Conservation (phyloP, 2,888 invertebrate genomes). For the Acronicta alni region DNA sequence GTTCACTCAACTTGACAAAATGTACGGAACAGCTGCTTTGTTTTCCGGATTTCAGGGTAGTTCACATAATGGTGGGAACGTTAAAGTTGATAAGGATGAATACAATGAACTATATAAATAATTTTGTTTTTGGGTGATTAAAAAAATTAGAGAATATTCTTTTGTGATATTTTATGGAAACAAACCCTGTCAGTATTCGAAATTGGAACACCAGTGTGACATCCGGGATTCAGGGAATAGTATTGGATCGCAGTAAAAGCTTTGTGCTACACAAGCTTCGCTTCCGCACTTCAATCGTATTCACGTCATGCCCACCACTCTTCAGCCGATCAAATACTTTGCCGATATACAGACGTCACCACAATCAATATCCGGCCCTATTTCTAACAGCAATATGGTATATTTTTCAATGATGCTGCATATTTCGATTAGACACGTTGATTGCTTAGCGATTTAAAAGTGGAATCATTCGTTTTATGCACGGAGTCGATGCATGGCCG, state of each 20-base stretch:
- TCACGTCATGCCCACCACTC: conserved; percentile 37
- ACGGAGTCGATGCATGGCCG: neutral
- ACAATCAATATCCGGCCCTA: conserved; percentile 1
- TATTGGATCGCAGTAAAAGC: conserved; percentile 10
- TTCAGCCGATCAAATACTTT: conserved; percentile 34
- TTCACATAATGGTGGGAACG: too few relatives aligned
- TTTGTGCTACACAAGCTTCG: conserved; percentile 17
- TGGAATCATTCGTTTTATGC: conserved; percentile 25
- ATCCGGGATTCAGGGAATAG: neutral
- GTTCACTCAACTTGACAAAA: too few relatives aligned
- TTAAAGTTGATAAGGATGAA: too few relatives aligned
- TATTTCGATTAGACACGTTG: conserved; percentile 21
- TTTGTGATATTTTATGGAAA: neutral
- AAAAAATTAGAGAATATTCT: too few relatives aligned
- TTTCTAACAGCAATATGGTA: neutral
- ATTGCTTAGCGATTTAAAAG: conserved; percentile 43
- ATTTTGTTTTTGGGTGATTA: too few relatives aligned
- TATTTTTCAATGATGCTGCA: neutral
- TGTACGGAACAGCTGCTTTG: too few relatives aligned
- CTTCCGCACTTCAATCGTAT: conserved; percentile 15
- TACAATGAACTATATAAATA: too few relatives aligned
- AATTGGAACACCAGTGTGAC: neutral
- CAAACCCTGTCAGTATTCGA: neutral
- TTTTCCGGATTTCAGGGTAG: too few relatives aligned
- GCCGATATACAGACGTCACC: neutral